These are phyloP conservation scores for Spodoptera exigua DNA, from an alignment of 2,888 invertebrate genomes.

Conservation along the genomic window DNA sequence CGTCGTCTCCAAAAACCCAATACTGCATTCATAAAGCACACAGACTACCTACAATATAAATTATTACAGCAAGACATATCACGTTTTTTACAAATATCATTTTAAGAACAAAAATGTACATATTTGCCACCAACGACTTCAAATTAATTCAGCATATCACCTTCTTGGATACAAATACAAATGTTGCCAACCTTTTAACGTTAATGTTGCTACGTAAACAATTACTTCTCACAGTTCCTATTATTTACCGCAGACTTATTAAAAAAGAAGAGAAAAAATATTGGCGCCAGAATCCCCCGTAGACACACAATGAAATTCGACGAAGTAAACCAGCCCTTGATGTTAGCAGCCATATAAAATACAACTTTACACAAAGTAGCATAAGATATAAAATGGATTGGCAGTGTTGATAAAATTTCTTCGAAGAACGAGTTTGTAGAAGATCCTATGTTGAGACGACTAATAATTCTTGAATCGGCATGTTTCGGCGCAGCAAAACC, in stretches of 20 bases:
- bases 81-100: slow-evolving; percentile 17
- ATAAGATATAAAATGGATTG: slow-evolving; percentile 43
- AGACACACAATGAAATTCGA: slow-evolving; percentile 62
- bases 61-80: slow-evolving; percentile 20
- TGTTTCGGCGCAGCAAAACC: slow-evolving; percentile 76
- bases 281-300: slow-evolving; percentile 64
- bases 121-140: slow-evolving; percentile 43
- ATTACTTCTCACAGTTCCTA: slow-evolving; percentile 22
- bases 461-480: slow-evolving; percentile 72
- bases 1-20: too few species aligned
- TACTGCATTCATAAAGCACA: too few species aligned
- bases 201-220: slow-evolving; percentile 20
- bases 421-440: slow-evolving; percentile 62
- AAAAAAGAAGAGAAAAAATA: slow-evolving; percentile 44
- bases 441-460: slow-evolving; percentile 62
- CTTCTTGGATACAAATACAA: slow-evolving; percentile 16
- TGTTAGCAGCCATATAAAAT: slow-evolving; percentile 17
- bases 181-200: slow-evolving; percentile 24
- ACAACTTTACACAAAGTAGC: slow-evolving; percentile 14
- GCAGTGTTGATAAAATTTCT: slow-evolving; percentile 28
- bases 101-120: slow-evolving; percentile 20
- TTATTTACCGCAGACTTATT: slow-evolving; percentile 28
- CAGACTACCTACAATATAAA: slow-evolving; percentile 3
- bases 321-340: slow-evolving; percentile 56
- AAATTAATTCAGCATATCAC: slow-evolving; percentile 24